A percentile compares a stretch with the other conserved stretches of the same genome.
Evolutionary conservation across 2,113 vertebrate genomes (phyloP).

Genomic region (Neogale vison): DNA sequence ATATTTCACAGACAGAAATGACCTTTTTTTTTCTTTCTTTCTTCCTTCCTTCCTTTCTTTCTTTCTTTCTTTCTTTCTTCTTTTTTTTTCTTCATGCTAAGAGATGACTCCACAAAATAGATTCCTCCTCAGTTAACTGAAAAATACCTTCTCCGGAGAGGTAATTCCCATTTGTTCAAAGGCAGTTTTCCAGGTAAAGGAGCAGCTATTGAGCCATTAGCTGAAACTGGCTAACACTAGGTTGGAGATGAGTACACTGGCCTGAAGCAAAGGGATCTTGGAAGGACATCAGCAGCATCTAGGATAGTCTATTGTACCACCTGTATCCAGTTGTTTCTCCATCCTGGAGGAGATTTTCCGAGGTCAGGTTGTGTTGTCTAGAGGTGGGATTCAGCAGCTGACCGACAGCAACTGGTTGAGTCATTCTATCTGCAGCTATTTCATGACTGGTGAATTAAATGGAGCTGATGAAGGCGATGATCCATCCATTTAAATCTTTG

Average conservation of each 20-base stretch:
- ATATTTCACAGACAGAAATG: background rate
- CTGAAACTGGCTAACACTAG: background rate
- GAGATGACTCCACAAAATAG: background rate
- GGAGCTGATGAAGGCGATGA: background rate
- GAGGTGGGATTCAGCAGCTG: background rate
- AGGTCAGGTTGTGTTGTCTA: background rate
- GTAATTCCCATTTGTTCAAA: background rate
- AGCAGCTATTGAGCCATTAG: background rate
- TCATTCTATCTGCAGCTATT: background rate
- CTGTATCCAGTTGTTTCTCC: background rate
- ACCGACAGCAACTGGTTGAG: background rate
- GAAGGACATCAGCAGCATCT: background rate
- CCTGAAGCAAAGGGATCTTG: background rate
- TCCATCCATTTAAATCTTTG: background rate
- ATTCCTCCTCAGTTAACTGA: background rate
- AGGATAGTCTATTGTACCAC: background rate
- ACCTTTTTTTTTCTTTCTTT: background rate
- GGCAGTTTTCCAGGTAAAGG: background rate
- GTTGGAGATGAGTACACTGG: background rate
- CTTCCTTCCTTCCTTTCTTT: background rate
- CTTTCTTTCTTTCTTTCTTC: background rate
- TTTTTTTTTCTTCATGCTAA: background rate
- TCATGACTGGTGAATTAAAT: background rate
- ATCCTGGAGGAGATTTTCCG: background rate
- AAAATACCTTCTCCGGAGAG: constrained; percentile 18